Conservation (phyloP, 2,888 invertebrate genomes). For the Melieria crassipennis region DNA sequence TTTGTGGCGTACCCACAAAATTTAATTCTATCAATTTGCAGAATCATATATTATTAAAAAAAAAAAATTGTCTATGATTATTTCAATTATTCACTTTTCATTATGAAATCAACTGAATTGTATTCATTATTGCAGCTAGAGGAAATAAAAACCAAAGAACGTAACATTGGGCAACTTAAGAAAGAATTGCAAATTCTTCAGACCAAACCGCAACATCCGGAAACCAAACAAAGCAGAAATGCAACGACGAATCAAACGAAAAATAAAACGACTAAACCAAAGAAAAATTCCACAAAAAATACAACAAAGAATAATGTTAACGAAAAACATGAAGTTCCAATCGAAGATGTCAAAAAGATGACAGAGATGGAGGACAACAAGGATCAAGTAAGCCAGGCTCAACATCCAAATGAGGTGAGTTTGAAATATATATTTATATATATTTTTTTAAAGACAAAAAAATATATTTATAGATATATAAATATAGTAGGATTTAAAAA, state of each 20-base stretch:
- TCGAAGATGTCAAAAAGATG: no score
- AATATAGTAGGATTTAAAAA: no score
- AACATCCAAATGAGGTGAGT: slow-evolving; percentile 65
- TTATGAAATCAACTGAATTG: slow-evolving; percentile 4
- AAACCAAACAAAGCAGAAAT: slow-evolving; percentile 50
- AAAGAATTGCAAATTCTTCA: slow-evolving; percentile 63
- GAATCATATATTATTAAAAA: no score
- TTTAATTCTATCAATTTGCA: no score
- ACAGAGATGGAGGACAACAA: slow-evolving; percentile 34
- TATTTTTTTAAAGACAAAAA: neutral
- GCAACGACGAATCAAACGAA: slow-evolving; percentile 56
- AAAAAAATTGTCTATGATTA: no score
- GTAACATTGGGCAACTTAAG: slow-evolving; percentile 70
- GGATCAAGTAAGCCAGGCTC: slow-evolving; percentile 49
- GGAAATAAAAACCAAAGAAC: slow-evolving; percentile 77
- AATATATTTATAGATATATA: no score
- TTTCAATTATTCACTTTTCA: no score
- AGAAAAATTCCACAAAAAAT: slow-evolving; percentile 47
- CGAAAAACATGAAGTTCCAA: slow-evolving; percentile 40
- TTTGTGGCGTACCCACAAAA: no score
- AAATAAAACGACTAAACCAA: slow-evolving; percentile 56
- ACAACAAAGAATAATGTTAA: slow-evolving; percentile 37
- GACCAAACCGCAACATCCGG: slow-evolving; percentile 46
- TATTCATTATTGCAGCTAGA: slow-evolving; percentile 69
- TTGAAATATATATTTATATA: neutral